Conservation (phyloP, 2,888 invertebrate genomes). For the Macrosoma leucophasiata region DNA sequence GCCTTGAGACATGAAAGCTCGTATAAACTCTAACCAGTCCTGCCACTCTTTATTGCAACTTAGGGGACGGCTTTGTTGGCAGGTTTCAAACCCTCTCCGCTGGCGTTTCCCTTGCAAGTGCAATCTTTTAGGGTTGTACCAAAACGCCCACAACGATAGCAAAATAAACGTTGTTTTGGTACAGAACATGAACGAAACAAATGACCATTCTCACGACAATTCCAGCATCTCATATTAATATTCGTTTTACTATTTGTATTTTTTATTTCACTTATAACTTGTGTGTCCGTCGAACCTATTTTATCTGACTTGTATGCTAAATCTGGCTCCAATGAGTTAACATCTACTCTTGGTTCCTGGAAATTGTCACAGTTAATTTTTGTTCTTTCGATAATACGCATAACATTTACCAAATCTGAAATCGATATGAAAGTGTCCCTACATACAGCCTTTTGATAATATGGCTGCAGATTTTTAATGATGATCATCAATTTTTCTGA, state of each 20-base stretch:
- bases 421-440: slow-evolving; percentile 12
- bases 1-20: neutral
- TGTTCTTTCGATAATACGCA: slow-evolving; percentile 10
- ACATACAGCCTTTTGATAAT: slow-evolving; percentile 16
- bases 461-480: slow-evolving; percentile 12
- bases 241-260: neutral
- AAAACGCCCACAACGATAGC: slow-evolving; percentile 18
- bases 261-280: slow-evolving; percentile 1
- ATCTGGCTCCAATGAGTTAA: slow-evolving; percentile 6
- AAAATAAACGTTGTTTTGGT: slow-evolving; percentile 18
- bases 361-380: slow-evolving; percentile 11
- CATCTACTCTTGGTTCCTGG: slow-evolving; percentile 3
- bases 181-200: slow-evolving; percentile 11
- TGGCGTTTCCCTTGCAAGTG: slow-evolving; percentile 17
- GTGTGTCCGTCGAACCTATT: neutral
- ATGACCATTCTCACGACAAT: slow-evolving; percentile 19
- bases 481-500: slow-evolving; percentile 8
- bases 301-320: slow-evolving; percentile 1
- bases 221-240: slow-evolving; percentile 16
- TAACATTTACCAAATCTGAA: slow-evolving; percentile 8
- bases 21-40: slow-evolving; percentile 5
- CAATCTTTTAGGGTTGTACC: slow-evolving; percentile 18
- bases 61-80: slow-evolving; percentile 12
- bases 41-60: slow-evolving; percentile 13
- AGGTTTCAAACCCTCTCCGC: slow-evolving; percentile 7